Evolutionary conservation across 2,888 invertebrate genomes (phyloP).

Genomic region (Eupithecia tripunctaria): DNA sequence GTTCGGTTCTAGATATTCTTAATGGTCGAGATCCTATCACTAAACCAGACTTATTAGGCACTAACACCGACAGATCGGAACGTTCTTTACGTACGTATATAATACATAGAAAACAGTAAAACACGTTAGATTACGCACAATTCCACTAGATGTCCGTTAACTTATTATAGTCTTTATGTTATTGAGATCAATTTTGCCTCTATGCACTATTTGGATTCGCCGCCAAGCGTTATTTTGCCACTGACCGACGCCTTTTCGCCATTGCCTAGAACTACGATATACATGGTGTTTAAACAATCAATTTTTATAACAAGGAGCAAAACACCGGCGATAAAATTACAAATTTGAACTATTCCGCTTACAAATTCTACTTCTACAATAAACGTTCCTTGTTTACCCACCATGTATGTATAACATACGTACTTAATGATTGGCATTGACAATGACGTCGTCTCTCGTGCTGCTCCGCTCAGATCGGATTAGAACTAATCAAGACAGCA

Average conservation of each 20-base stretch:
- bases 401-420: constrained; percentile 4
- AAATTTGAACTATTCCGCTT: constrained; percentile 23
- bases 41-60: constrained; percentile 80
- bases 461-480: neutral
- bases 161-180: constrained; percentile 76
- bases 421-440: neutral
- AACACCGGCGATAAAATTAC: constrained; percentile 20
- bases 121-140: constrained; percentile 77
- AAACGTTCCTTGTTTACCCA: constrained; percentile 17
- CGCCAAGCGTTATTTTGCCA: constrained; percentile 53
- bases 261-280: constrained; percentile 35
- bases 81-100: constrained; percentile 66
- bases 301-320: constrained; percentile 6
- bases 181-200: constrained; percentile 82
- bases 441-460: neutral
- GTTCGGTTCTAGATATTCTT: constrained; percentile 69
- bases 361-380: constrained; percentile 14
- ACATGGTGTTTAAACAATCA: constrained; percentile 6
- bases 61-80: constrained; percentile 74
- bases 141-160: constrained; percentile 80
- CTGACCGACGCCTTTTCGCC: constrained; percentile 46
- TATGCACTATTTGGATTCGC: constrained; percentile 68
- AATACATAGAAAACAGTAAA: constrained; percentile 80
- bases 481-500: neutral
- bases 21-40: constrained; percentile 67